Conservation (phyloP, 1,140 invertebrate genomes). For the Calycopis cecrops region DNA sequence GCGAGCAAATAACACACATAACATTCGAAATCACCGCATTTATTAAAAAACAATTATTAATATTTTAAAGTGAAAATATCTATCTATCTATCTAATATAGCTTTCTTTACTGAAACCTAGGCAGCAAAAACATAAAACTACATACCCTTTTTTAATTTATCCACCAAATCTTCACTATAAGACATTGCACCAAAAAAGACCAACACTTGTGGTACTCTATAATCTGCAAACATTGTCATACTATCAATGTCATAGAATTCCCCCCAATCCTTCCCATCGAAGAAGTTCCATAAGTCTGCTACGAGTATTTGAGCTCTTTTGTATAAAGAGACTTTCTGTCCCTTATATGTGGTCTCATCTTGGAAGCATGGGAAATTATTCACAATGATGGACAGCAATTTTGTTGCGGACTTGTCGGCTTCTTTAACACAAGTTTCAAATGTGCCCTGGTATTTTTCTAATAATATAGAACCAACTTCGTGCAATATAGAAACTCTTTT, state of each 20-base stretch:
- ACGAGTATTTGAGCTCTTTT: slow-evolving; percentile 97
- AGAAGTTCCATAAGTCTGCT: slow-evolving; percentile 94
- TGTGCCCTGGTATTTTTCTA: slow-evolving; percentile 88
- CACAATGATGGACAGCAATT: slow-evolving; percentile 85
- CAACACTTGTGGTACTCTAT: slow-evolving; percentile 94
- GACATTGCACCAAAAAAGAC: slow-evolving; percentile 88
- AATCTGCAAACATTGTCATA: slow-evolving; percentile 98
- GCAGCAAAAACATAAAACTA: neutral
- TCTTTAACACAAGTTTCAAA: slow-evolving; percentile 88
- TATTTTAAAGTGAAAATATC: neutral
- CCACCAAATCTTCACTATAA: slow-evolving; percentile 84
- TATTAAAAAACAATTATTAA: neutral
- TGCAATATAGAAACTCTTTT: slow-evolving; percentile 86
- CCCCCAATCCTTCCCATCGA: slow-evolving; percentile 84
- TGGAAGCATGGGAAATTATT: slow-evolving; percentile 90
- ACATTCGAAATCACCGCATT: no score
- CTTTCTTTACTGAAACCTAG: no score
- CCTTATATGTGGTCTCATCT: slow-evolving; percentile 86
- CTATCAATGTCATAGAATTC: slow-evolving; percentile 90
- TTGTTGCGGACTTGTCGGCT: slow-evolving; percentile 83
- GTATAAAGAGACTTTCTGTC: slow-evolving; percentile 86
- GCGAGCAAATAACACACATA: no score
- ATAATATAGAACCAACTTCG: slow-evolving; percentile 84
- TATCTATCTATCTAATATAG: no score
- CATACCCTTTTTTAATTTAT: slow-evolving; percentile 80